These are phyloP conservation scores for Hyla sarda DNA, from an alignment of 2,113 vertebrate species.

Conservation along the genomic window DNA sequence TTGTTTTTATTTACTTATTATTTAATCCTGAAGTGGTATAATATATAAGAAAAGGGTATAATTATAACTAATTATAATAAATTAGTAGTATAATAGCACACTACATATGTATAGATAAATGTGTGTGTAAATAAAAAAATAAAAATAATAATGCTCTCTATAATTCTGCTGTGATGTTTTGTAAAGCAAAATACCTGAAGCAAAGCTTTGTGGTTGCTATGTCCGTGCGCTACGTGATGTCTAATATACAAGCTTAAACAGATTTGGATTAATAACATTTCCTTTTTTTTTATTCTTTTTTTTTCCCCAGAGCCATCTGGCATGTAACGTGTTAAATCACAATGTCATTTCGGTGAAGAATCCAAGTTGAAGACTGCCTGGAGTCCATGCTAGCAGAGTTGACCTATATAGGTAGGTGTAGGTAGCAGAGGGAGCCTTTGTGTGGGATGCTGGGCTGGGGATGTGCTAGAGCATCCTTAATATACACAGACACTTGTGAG, in stretches of 20 bases:
- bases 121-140: no score
- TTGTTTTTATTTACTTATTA: no score
- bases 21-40: no score
- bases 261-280: neutral
- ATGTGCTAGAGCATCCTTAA: slow-evolving; percentile 48
- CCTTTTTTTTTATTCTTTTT: no score
- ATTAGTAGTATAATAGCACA: no score
- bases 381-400: neutral
- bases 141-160: neutral
- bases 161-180: neutral
- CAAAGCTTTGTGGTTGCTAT: neutral
- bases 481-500: slow-evolving; percentile 49
- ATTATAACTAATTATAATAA: no score
- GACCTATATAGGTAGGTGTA: slow-evolving; percentile 56
- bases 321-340: neutral
- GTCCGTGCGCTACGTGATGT: neutral
- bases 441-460: slow-evolving; percentile 51
- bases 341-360: neutral
- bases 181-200: neutral
- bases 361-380: neutral
- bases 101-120: no score
- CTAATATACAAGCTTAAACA: neutral
- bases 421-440: slow-evolving; percentile 34
- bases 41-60: no score
- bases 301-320: neutral